Evolutionary conservation across 64 coral and sea anemone species (phyloP).

Genomic region (Dendronephthya gigantea): DNA sequence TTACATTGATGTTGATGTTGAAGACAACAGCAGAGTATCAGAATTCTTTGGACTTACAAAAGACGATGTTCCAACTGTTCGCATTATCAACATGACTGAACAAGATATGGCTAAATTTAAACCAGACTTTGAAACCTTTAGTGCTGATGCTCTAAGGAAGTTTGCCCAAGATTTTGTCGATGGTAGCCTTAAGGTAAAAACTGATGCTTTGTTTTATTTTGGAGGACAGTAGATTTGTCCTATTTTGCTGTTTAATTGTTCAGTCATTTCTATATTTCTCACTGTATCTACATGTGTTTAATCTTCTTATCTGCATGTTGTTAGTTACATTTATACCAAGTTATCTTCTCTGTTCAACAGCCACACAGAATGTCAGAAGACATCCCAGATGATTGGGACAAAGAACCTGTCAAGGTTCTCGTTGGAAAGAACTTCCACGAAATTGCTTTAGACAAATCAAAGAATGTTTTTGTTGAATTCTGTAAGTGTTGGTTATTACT

Average conservation of each 20-base stretch:
- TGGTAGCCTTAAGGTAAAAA: slow-evolving; percentile 80
- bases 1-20: slow-evolving; percentile 69
- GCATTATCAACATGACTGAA: slow-evolving; percentile 82
- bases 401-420: slow-evolving; percentile 90
- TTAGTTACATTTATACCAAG: no score
- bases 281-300: not conserved
- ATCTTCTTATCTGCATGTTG: not conserved
- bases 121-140: slow-evolving; percentile 54
- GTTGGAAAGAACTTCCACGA: slow-evolving; percentile 98
- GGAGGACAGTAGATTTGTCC: no score
- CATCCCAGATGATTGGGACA: slow-evolving; percentile 90
- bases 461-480: slow-evolving; percentile 97
- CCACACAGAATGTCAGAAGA: slow-evolving; percentile 71
- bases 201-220: not conserved
- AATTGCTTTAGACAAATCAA: slow-evolving; percentile 79
- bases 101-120: slow-evolving; percentile 97
- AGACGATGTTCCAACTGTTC: slow-evolving; percentile 71
- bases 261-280: not conserved
- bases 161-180: slow-evolving; percentile 73
- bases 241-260: no score
- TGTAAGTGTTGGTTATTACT: slow-evolving; percentile 49
- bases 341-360: no score
- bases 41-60: slow-evolving; percentile 92
- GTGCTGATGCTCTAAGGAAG: slow-evolving; percentile 46
- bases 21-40: slow-evolving; percentile 79